A percentile compares a stretch with the other conserved stretches of the same genome.
Evolutionary conservation across 2,797 vertebrate species (phyloP).

Genomic region (Argentina silus): DNA sequence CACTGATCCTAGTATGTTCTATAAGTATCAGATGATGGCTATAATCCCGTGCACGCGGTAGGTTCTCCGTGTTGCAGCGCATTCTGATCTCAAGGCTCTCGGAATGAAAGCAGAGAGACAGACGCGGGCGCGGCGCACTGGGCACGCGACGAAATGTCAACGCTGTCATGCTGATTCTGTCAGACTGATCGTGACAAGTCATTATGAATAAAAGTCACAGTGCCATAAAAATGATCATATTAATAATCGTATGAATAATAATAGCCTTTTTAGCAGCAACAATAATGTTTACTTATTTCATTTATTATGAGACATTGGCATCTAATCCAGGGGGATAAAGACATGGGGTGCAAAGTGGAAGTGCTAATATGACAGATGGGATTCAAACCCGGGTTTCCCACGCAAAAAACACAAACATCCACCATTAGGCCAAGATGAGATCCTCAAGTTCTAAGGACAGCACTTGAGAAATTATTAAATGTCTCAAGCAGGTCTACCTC

Average conservation of each 20-base stretch:
- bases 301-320: too few species aligned
- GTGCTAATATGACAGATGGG: too few species aligned
- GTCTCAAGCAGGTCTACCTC: too few species aligned
- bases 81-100: not conserved
- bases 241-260: not conserved
- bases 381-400: too few species aligned
- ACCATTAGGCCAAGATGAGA: too few species aligned
- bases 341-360: too few species aligned
- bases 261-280: not conserved
- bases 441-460: too few species aligned
- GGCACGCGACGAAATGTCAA: not conserved
- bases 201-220: not conserved
- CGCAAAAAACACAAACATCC: too few species aligned
- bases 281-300: not conserved
- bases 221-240: not conserved
- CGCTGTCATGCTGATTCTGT: conserved; percentile 14
- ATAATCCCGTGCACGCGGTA: not conserved
- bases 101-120: not conserved
- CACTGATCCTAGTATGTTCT: not conserved
- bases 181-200: not conserved
- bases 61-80: not conserved
- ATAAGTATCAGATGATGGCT: not conserved
- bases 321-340: too few species aligned
- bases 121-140: not conserved
- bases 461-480: too few species aligned